Evolutionary conservation across 2,888 invertebrate genomes (phyloP), one percentile per base, ranked within the genome.

Genomic region (Agriopis marginaria): DNA sequence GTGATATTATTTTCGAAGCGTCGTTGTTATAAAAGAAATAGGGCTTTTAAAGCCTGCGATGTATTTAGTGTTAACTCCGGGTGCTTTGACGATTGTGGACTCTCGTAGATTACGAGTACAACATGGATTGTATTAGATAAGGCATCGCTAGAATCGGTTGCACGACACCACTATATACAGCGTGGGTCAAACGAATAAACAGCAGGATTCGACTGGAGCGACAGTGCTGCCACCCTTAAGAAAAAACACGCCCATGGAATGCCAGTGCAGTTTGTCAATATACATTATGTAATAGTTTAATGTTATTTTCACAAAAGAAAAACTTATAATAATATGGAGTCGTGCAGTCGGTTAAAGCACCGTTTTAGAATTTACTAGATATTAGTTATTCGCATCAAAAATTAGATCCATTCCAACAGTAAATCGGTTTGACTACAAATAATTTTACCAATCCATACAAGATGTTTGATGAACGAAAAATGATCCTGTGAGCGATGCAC

Each of bases 71-170:
- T 89, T 90, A 93, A 93, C 89, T 91, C 90, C 93, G 92, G 94
- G 94, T 94, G 94, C 94, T 94, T 94, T 92, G 91, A 93, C 92
- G 91, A 93, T 92, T 92, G 92, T 92, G 93, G 92, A 93, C 86
- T 91, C 89, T 91, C 87, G 89, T 93, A 93, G 92, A 90, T 90
- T 88, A 90, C 84, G 92, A 90, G 90, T 88, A 90, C 84, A 85
- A 86, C 81, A 86, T 89, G 89, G 85, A 89, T 91, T 91, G 91
- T 91, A 91, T 86, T 93, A 91, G 89, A 88, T 88, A 86, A 89
- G 88, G 73, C 68, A 66, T 58, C 73, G 80, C 86, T 86, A 79
- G 78, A 79, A 82, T 80, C 82, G 82, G 82, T 85, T 86, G 87
- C 86, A 82, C 79, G 73, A 66, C 63, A 59, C 50, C 32, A 17